Evolutionary conservation across 2,888 invertebrate genomes (phyloP), one percentile per base, ranked within the genome.

Genomic region (Galeopsomyia nigrocyanea): DNA sequence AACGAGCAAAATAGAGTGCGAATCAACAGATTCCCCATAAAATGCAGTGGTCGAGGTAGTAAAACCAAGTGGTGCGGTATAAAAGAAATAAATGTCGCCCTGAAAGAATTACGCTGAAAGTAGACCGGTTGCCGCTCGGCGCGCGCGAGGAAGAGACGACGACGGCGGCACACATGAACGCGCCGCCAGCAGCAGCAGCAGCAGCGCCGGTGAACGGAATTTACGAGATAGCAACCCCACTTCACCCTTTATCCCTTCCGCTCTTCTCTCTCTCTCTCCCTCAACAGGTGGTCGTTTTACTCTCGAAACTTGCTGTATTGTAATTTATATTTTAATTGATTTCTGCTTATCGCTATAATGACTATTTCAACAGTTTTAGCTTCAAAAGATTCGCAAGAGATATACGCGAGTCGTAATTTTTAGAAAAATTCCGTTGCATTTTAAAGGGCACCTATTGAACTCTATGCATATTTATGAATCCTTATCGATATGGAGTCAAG

Each of bases 241-340:
- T 80, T 80, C 80, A 81, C 80, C 80, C 80, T 79, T 81, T 81
- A 81, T 80, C 70, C 63, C 60, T 71, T 68, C 55, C 55, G 58
- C 50, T 64, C 55, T 47, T 26, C 80, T 79, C 81, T 79, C 80
- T 78, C 81, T 79, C 78, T 77, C 80, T 79, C 79, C 74, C 79
- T 84, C 85, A 86, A 86, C 86, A 86, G 85, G 86, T 86, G 86
- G 86, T 82, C 82, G 85, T 83, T 85, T 83, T 81, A 80, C 84
- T 39, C 39, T 81, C 80, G 81, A 39, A 26, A 82, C 81, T 83
- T 82, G 26, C 82, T 83, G 82, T 83, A 84, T 83, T 82, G 83
- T 82, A 84, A 85, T 85, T 84, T 84, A 85, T 84, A 83, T 83
- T 84, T 84, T 82, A 84, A 86, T 84, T 84, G 84, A 85, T 84